A percentile compares a stretch with the other conserved stretches of the same genome.
Conservation (phyloP, 2,797 vertebrate genomes). For the Melanotaenia boesemani region DNA sequence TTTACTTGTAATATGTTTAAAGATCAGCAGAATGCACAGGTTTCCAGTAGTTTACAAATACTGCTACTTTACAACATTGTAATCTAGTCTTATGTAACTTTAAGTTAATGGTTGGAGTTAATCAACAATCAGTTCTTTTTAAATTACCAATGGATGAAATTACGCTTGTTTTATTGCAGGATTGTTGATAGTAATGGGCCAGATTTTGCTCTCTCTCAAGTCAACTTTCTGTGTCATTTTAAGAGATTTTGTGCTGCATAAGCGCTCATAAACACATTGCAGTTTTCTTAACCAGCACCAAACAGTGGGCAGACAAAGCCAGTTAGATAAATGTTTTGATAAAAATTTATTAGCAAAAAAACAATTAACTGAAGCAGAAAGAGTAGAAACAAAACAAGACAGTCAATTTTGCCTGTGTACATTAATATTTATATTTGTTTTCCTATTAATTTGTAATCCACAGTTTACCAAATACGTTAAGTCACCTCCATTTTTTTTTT, state of each 20-base stretch:
- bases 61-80: background rate
- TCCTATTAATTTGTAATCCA: background rate
- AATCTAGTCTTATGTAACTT: background rate
- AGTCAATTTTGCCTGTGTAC: background rate
- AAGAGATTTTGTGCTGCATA: background rate
- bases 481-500: background rate
- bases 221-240: background rate
- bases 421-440: background rate
- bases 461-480: background rate
- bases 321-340: background rate
- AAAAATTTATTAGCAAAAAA: background rate
- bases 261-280: conserved; percentile 2
- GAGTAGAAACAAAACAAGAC: background rate
- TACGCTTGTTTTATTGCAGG: background rate
- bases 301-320: background rate
- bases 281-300: background rate
- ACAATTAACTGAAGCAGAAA: background rate
- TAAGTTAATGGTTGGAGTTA: background rate
- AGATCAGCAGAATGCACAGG: too few species aligned
- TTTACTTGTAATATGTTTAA: too few species aligned
- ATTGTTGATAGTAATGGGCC: background rate
- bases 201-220: background rate
- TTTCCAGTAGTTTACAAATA: background rate
- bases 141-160: background rate
- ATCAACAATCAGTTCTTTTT: background rate